phyloP scores from a whole-genome alignment of 2,888 invertebrate species.

The Polydrusus cervinus region DNA sequence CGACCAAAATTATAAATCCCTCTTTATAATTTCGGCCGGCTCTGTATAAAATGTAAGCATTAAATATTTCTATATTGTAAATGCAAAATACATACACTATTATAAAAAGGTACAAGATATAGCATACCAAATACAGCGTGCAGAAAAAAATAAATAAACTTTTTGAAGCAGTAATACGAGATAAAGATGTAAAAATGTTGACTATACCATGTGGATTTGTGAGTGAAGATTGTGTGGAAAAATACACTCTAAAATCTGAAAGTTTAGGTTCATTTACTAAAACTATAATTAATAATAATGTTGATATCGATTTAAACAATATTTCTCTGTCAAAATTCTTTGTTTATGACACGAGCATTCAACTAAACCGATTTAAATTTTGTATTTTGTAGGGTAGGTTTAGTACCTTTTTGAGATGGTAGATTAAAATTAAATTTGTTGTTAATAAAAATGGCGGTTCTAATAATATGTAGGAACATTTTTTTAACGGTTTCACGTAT shows the following conservation, averaged over 20 bases:
- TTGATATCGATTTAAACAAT: too few species aligned
- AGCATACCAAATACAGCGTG: conserved; percentile 57
- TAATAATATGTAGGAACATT: too few species aligned
- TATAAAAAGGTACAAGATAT: conserved; percentile 41
- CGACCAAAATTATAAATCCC: conserved; percentile 7
- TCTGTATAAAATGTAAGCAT: conserved; percentile 19
- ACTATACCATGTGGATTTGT: conserved; percentile 40
- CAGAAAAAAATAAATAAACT: conserved; percentile 55
- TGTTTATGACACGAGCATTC: too few species aligned
- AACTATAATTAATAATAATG: too few species aligned
- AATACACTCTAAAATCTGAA: conserved; percentile 19
- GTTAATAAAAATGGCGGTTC: too few species aligned
- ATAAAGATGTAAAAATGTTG: conserved; percentile 51
- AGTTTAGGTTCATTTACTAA: neutral
- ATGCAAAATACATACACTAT: neutral
- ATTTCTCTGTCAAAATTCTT: too few species aligned
- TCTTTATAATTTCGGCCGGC: neutral
- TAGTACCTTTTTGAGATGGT: too few species aligned
- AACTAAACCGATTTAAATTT: too few species aligned
- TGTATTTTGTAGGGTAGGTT: too few species aligned
- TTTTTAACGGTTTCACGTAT: too few species aligned
- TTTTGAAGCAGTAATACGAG: conserved; percentile 50
- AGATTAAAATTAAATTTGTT: too few species aligned
- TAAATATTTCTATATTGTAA: conserved; percentile 10
- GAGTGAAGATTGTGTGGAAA: conserved; percentile 18